A percentile compares a stretch with the other conserved stretches of the same genome.
These are phyloP conservation scores for Aegithalos caudatus DNA, from an alignment of 2,113 vertebrate genomes.

Conservation along the genomic window DNA sequence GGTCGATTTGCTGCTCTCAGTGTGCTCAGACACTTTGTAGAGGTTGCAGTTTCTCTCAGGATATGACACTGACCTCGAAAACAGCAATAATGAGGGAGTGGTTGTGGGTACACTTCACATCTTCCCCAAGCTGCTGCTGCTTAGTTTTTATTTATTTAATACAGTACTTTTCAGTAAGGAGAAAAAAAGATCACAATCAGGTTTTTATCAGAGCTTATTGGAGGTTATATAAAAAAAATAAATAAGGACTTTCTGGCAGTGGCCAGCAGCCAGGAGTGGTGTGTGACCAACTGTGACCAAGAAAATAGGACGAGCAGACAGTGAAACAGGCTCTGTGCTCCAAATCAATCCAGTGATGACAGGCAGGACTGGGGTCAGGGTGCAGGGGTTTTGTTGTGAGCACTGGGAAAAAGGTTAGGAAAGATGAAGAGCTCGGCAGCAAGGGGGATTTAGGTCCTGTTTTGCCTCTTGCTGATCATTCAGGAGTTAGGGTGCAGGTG, in stretches of 20 bases:
- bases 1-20: slow-evolving; percentile 18
- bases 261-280: not conserved
- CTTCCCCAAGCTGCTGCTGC: not conserved
- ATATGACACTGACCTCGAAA: not conserved
- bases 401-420: not conserved
- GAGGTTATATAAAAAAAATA: not conserved
- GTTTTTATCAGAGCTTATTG: not conserved
- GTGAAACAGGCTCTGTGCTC: not conserved
- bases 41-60: slow-evolving; percentile 14
- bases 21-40: not conserved
- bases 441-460: not conserved
- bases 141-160: not conserved
- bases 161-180: not conserved
- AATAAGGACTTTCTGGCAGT: not conserved
- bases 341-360: not conserved
- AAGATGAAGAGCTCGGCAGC: not conserved
- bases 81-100: not conserved
- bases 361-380: not conserved
- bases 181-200: not conserved
- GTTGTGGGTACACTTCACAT: not conserved
- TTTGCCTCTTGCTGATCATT: not conserved
- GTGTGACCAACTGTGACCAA: slow-evolving; percentile 40
- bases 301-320: not conserved
- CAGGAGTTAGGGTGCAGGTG: not conserved
- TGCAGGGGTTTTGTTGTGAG: not conserved